Base-by-base conservation (phyloP, 2,888 invertebrate genomes). In the Muschampia staudingeri region DNA sequence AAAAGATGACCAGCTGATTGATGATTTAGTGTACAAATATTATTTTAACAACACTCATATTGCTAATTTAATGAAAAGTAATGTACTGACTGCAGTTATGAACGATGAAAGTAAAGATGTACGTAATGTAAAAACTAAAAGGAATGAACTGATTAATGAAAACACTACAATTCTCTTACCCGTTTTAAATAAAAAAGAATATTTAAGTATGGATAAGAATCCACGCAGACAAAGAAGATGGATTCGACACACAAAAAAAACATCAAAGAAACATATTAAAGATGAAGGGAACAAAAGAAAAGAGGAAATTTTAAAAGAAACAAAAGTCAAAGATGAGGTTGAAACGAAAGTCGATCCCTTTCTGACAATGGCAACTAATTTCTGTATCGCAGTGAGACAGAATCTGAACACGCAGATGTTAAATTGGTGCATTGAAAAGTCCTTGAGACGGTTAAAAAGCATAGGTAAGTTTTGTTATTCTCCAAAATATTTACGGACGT, bases 11-110 rank as follows among this genome's bases (percentile, higher is more conserved):
- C 91, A 94, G 65, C 88, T 93, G 0, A 93, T 96, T 0, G 96
- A 97, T 37, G 96, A 96, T 83, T 91, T 97, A 82, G 93, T 97
- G 5, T 96, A 95, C 87, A 96, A 96, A 92, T 95, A 94, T 78
- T 97, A 96, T 76, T 97, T 97, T 48, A 96, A 97, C 80, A 96
- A 97, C 52, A 96, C 96, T 0, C 95, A 95, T 25, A 95, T 96
- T 30, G 96, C 96, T 75, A 93, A 90, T 42, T 70, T 96, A 5
- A 95, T 96, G 92, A 95, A 92, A 82, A 94, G 87, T 30, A 94
- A 95, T 83, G 88, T 96, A 34, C 71, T 96, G 4, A 88, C 92
- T 0, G 91, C 91, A 12, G 90, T 93, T 11, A 85, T 92, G 12
- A 84, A 88, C 0, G 83, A 86, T 2, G 82, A 88, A 1, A 91